Percentiles rank a stretch among this genome's conserved stretches.
Conservation (phyloP, 2,888 invertebrate genomes). For the Dioctria rufipes region DNA sequence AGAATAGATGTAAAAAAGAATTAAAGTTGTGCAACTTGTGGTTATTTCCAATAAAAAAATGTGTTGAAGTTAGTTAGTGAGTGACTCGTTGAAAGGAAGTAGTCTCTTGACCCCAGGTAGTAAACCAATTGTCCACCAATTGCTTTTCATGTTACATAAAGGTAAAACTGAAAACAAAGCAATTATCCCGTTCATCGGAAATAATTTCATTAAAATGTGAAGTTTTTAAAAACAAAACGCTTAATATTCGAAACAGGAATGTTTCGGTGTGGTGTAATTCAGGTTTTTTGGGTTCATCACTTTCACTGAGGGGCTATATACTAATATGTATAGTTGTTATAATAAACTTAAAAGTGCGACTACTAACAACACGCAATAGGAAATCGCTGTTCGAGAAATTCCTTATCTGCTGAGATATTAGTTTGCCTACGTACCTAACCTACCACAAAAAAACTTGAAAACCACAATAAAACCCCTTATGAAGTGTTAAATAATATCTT, state of each 20-base stretch:
- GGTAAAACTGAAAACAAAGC: slow-evolving; percentile 3
- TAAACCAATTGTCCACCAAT: slow-evolving; percentile 3
- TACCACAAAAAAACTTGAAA: background rate
- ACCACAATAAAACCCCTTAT: background rate
- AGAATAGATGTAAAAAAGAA: too few species aligned
- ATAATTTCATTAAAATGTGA: slow-evolving; percentile 9
- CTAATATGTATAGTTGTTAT: background rate
- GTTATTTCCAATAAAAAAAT: too few species aligned
- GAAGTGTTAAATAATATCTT: background rate
- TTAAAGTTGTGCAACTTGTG: too few species aligned
- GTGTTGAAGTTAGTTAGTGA: too few species aligned
- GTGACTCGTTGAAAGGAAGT: background rate
- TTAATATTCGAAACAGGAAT: slow-evolving; percentile 10
- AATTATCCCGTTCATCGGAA: background rate
- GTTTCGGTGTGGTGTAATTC: background rate
- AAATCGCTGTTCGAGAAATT: background rate
- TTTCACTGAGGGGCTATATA: background rate
- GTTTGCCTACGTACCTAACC: too few species aligned
- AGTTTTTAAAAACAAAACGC: background rate
- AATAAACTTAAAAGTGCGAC: too few species aligned
- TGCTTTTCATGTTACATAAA: slow-evolving; percentile 36
- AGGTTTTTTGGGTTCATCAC: too few species aligned
- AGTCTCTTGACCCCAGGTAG: background rate
- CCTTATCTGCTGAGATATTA: background rate
- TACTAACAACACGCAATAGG: slow-evolving; percentile 19